Base-by-base conservation (phyloP, 2,797 vertebrate genomes). In the Leptoclinus maculatus region DNA sequence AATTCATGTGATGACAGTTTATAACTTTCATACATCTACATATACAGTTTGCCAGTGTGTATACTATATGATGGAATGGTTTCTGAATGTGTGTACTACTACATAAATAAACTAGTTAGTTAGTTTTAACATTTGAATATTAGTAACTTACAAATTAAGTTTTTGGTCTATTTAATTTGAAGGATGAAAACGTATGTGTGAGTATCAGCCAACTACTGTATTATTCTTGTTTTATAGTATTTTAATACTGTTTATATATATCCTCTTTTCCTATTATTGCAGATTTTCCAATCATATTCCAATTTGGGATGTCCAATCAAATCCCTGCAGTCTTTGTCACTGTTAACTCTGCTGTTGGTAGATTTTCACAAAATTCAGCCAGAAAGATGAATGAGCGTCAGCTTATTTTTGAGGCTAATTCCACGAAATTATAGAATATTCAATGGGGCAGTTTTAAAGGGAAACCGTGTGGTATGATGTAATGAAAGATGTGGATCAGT, bases 1-100 rank as follows among this genome's bases (percentile, higher is more conserved):
- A 80, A 71, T 47, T 54, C 51, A 71, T 66, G 47, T 56, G 23
- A 39, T 72, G 13, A 70, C 27, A 66, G 23, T 74, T 73, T 65
- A 27, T 32, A 45, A 12, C 13, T 19, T 47, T 72, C 21, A 74
- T 45, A 57, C 16, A 71, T 58, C 21, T 57, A 65, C 76, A 49
- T 56, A 51, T 4, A 29, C 11, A 51, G 27, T 53, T 47, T 51
- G 9, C 13, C 10, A 25, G 7, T 16, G 7, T 71, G 9, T 21
- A 16, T 9, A 25, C 21, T n/a, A 16, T 39, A 36, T 27, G 29
- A 54, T 66, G 1, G 60, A 32, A 49, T 62, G 3, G 7, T 32
- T 59, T 74, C 7, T 54, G 12, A 58, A 59, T 25, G 10, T 41
- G 29, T 60, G 17, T 23, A 16, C 4, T 14, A 19, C 32, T 74